A percentile compares a stretch with the other conserved stretches of the same genome.
Conservation (phyloP, 2,888 invertebrate genomes). For the Stramonita haemastoma region DNA sequence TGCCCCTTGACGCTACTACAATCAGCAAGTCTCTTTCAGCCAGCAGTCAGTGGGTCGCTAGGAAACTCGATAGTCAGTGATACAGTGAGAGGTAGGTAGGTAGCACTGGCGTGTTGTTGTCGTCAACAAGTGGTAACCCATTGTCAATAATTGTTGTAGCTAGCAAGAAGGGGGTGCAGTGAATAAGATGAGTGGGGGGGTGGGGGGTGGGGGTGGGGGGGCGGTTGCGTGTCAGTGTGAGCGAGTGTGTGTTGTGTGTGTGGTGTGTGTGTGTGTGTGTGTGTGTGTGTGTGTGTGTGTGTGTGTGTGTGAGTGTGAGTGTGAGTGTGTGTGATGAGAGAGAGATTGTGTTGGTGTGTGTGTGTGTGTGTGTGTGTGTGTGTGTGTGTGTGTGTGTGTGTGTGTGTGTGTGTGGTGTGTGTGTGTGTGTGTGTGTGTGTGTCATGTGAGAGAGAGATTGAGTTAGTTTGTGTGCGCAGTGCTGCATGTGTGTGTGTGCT, state of each 20-base stretch:
- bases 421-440: neutral
- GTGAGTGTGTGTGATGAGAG: neutral
- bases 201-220: too few species aligned
- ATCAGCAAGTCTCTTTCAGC: too few species aligned
- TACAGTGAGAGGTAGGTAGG: too few species aligned
- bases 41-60: too few species aligned
- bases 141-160: neutral
- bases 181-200: neutral
- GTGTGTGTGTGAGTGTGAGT: neutral
- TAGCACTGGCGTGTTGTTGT: too few species aligned
- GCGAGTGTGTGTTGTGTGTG: neutral
- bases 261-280: neutral
- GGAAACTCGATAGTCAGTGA: too few species aligned
- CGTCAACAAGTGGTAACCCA: neutral
- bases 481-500: neutral
- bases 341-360: neutral
- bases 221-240: neutral
- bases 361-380: neutral
- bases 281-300: constrained; percentile 17
- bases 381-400: neutral
- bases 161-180: too few species aligned
- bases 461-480: neutral
- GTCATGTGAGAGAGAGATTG: neutral
- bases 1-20: too few species aligned
- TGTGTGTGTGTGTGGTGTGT: constrained; percentile 10